Evolutionary conservation across 2,888 invertebrate genomes (phyloP).

Genomic region (Palloptera scutellata): DNA sequence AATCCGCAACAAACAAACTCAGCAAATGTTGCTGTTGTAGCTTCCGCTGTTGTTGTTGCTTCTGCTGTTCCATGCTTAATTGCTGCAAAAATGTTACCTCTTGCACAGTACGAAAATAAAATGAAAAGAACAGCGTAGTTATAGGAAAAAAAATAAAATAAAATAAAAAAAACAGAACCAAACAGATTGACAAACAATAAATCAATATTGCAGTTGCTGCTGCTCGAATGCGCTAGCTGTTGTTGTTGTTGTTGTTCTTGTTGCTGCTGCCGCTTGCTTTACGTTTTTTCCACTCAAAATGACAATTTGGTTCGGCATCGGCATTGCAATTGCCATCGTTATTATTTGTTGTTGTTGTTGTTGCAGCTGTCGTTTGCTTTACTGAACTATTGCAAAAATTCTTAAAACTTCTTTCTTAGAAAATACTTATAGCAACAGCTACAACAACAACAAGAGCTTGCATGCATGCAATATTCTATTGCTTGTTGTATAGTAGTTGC

Average conservation of each 20-base stretch:
- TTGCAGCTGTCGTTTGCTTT: no score
- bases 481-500: neutral
- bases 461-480: no score
- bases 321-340: conserved; percentile 1
- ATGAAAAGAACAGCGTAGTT: no score
- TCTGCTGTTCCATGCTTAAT: neutral
- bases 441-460: no score
- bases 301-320: no score
- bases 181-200: conserved; percentile 10
- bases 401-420: conserved; percentile 2
- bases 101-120: conserved; percentile 11
- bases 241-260: conserved; percentile 26
- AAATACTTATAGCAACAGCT: neutral
- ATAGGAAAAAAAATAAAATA: conserved; percentile 4
- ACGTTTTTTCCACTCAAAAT: no score
- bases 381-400: neutral
- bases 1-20: no score
- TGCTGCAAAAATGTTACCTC: no score
- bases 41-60: conserved; percentile 8
- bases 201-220: conserved; percentile 11
- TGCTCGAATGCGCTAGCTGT: conserved; percentile 6
- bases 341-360: neutral
- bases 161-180: neutral
- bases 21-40: neutral
- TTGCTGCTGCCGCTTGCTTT: conserved; percentile 8